phyloP scores from a whole-genome alignment of 35 echinoderm and acorn worm genomes.

The Heliocidaris erythrogramma region DNA sequence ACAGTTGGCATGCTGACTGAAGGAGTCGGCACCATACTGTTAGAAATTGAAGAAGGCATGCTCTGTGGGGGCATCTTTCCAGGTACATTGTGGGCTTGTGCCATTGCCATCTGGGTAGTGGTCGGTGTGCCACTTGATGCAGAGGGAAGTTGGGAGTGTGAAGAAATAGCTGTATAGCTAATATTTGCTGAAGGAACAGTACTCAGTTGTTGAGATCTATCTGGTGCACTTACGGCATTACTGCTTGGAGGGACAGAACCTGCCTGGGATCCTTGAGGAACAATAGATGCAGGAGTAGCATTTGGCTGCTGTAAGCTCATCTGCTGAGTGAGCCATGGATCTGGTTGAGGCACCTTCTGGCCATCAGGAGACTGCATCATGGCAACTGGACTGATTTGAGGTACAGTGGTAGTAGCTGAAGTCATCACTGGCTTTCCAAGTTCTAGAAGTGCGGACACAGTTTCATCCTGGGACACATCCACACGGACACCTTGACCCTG shows the following conservation, averaged over 20 bases:
- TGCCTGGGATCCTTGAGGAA: not conserved
- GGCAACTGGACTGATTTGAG: constrained; percentile 17
- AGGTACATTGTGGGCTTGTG: not conserved
- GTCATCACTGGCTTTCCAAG: constrained; percentile 50
- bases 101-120: not conserved
- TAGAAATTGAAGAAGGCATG: constrained; percentile 16
- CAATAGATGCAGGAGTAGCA: not conserved
- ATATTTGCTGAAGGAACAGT: not conserved
- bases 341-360: constrained; percentile 28
- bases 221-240: not conserved
- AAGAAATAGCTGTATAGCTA: not conserved
- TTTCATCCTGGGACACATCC: constrained; percentile 38
- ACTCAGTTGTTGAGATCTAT: not conserved
- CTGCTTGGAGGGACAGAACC: not conserved
- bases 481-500: not conserved
- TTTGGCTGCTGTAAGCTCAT: not conserved
- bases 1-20: constrained; percentile 85
- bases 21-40: constrained; percentile 22
- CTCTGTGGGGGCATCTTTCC: not conserved
- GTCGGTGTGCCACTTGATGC: constrained; percentile 11
- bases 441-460: constrained; percentile 52
- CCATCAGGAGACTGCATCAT: not conserved
- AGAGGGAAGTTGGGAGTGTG: constrained; percentile 8
- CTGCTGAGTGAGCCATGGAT: constrained; percentile 37
- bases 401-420: constrained; percentile 11